These are phyloP conservation scores for Lepidonotus clava DNA, from an alignment of 2,888 invertebrate species.

Conservation along the genomic window DNA sequence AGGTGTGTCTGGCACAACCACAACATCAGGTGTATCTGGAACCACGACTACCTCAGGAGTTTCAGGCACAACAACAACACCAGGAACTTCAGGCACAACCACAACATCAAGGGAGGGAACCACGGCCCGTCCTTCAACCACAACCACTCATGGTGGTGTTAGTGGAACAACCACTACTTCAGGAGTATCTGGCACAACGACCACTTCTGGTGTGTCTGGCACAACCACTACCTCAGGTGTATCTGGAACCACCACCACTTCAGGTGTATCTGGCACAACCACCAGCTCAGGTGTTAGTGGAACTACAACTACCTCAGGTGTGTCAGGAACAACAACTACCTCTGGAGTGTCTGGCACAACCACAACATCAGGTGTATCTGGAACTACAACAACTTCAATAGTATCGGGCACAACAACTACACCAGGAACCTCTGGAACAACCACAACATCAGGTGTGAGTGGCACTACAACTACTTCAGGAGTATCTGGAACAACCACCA, in stretches of 20 bases:
- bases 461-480: neutral
- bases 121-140: neutral
- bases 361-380: neutral
- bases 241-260: neutral
- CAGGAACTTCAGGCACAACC: neutral
- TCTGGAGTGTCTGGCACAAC: neutral
- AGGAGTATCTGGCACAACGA: neutral
- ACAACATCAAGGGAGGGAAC: neutral
- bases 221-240: neutral
- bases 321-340: neutral
- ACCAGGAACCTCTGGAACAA: neutral
- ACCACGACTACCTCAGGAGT: neutral
- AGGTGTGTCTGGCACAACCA: neutral
- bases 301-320: neutral
- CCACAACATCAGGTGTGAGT: neutral
- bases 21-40: neutral
- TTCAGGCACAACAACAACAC: constrained; percentile 1
- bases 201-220: too few species aligned
- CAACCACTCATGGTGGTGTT: neutral
- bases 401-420: neutral
- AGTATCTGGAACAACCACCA: neutral
- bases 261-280: neutral
- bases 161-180: neutral
- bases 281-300: neutral
- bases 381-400: neutral